Conservation (phyloP, 35 echinoderm and acorn worm genomes). For the Apostichopus japonicus region DNA sequence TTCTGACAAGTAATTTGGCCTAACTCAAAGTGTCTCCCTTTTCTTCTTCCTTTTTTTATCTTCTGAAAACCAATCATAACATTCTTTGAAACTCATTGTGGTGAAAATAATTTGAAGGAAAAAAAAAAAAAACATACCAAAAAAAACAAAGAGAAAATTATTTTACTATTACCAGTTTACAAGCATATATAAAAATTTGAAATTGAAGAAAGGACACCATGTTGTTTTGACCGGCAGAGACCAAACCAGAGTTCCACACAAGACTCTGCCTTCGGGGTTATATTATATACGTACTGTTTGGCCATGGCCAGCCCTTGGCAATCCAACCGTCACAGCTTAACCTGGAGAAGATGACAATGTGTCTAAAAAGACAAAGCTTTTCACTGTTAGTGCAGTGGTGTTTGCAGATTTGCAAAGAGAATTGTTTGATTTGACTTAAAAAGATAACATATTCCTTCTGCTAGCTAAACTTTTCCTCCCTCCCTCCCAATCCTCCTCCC, state of each 20-base stretch:
- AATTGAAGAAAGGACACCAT: conserved; percentile 7
- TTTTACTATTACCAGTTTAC: too few species aligned
- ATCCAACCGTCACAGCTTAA: conserved; percentile 38
- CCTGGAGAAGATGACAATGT: conserved; percentile 41
- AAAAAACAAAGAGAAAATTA: neutral
- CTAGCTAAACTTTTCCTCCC: neutral
- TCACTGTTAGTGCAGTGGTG: conserved; percentile 45
- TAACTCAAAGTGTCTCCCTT: too few species aligned
- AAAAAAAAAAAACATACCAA: neutral
- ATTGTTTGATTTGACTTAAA: neutral
- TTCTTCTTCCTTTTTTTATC: too few species aligned
- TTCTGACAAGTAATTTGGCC: too few species aligned
- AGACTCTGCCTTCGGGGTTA: neutral
- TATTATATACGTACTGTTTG: conserved; percentile 48
- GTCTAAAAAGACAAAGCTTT: conserved; percentile 54
- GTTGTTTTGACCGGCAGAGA: neutral
- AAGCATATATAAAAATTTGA: neutral
- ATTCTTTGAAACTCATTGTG: neutral
- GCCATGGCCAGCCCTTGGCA: conserved; percentile 23
- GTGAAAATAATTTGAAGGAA: neutral
- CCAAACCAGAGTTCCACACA: neutral
- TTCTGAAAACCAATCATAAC: too few species aligned
- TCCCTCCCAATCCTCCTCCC: neutral
- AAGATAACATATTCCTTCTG: conserved; percentile 1
- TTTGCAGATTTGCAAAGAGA: conserved; percentile 17